phyloP scores from a whole-genome alignment of 2,113 vertebrate genomes.

The Ibidorhyncha struthersii region DNA sequence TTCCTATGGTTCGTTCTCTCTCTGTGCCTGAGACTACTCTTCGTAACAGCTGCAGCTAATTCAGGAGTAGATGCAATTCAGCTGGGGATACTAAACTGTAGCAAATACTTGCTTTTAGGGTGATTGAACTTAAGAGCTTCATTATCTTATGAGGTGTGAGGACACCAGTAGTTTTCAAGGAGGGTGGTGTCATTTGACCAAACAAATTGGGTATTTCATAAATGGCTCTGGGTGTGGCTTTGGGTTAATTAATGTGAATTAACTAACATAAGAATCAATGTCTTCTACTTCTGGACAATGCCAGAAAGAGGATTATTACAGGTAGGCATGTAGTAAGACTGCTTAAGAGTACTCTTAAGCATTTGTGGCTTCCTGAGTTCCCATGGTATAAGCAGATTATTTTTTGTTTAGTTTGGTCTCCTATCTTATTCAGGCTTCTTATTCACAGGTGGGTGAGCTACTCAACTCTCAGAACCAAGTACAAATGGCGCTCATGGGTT shows the following conservation, averaged over 20 bases:
- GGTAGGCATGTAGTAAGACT: background rate
- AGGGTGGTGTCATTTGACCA: background rate
- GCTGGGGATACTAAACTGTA: background rate
- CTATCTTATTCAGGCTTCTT: background rate
- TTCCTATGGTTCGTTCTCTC: background rate
- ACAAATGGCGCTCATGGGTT: background rate
- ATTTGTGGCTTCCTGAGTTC: background rate
- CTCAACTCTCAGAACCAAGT: background rate
- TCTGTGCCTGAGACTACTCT: background rate
- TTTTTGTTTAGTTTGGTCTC: background rate
- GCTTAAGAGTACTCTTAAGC: background rate
- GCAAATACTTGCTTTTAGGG: background rate
- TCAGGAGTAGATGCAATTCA: background rate
- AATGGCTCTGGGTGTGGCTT: background rate
- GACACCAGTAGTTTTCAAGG: background rate
- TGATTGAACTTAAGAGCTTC: background rate
- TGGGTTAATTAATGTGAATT: background rate
- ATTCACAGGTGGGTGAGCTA: background rate
- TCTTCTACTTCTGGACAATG: rapidly evolving
- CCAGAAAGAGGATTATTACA: background rate
- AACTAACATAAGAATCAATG: rapidly evolving
- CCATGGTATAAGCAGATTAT: background rate
- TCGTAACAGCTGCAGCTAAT: background rate
- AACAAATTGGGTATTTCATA: background rate
- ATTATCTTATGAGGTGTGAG: background rate